Percentiles rank a stretch among this genome's conserved stretches.
These are phyloP conservation scores for Myocastor coypus DNA, from an alignment of 2,113 vertebrate species.

Conservation along the genomic window DNA sequence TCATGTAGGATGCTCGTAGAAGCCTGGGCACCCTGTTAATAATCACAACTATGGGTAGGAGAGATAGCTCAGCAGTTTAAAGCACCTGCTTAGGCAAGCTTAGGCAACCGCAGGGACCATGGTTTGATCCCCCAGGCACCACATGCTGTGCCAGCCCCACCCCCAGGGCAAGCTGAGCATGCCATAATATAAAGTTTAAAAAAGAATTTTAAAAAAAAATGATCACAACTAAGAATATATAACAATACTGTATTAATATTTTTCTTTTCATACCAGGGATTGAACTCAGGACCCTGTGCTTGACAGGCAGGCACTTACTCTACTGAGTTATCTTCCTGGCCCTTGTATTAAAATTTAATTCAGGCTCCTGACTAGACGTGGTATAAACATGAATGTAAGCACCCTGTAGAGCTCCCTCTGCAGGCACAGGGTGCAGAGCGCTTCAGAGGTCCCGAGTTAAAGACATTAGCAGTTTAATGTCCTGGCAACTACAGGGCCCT, in stretches of 20 bases:
- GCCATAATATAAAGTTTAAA: too few species aligned
- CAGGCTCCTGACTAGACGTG: neutral
- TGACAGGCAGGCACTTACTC: too few species aligned
- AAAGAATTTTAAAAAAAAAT: neutral
- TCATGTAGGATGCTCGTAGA: neutral
- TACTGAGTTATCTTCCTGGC: too few species aligned
- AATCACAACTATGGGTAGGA: neutral
- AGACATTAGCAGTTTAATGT: conserved; percentile 5
- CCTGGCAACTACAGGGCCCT: neutral
- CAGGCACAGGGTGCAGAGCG: neutral
- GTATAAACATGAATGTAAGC: neutral
- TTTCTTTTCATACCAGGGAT: too few species aligned
- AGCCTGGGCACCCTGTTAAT: neutral
- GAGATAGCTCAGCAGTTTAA: too few species aligned
- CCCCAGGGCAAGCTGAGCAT: too few species aligned
- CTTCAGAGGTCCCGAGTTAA: neutral
- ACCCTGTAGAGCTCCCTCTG: neutral
- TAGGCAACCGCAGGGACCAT: too few species aligned
- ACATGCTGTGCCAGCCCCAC: too few species aligned
- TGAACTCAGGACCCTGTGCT: too few species aligned
- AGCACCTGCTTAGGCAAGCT: too few species aligned
- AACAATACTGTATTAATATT: neutral
- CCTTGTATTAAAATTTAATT: neutral
- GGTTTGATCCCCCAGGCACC: too few species aligned
- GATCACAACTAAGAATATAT: neutral